Conservation (phyloP, 2,113 vertebrate genomes). For the Callospermophilus lateralis region DNA sequence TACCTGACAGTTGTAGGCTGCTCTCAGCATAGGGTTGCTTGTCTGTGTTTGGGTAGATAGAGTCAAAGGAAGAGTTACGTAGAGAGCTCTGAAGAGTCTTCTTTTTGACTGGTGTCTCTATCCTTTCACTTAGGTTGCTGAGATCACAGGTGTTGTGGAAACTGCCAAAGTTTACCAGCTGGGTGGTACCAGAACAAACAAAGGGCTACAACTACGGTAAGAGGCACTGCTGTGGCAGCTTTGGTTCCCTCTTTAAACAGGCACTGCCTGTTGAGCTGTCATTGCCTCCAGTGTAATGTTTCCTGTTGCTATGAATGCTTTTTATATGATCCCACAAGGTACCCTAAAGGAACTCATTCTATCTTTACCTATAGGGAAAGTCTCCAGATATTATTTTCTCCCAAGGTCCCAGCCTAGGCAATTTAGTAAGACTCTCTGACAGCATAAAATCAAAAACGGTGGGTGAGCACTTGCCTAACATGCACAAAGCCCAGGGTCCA, state of each 20-base stretch:
- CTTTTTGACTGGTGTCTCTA: conserved; percentile 58
- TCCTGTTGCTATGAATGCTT: not conserved
- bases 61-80: not conserved
- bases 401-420: no score
- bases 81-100: not conserved
- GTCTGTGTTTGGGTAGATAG: not conserved
- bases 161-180: conserved; percentile 99
- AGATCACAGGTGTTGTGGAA: conserved; percentile 98
- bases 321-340: not conserved
- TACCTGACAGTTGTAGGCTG: not conserved
- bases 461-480: no score
- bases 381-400: not conserved
- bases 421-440: no score
- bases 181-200: conserved; percentile 97
- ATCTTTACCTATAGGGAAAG: not conserved
- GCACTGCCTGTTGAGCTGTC: not conserved
- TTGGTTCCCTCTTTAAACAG: not conserved
- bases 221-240: not conserved
- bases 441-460: no score
- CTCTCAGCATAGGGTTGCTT: not conserved
- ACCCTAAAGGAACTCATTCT: not conserved
- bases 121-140: conserved; percentile 92
- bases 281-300: not conserved
- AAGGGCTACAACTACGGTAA: conserved; percentile 97
- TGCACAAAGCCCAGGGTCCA: no score